Percentiles rank a stretch among this genome's conserved stretches.
Evolutionary conservation across 2,113 vertebrate species (phyloP).

Genomic region (Tonatia bakeri): DNA sequence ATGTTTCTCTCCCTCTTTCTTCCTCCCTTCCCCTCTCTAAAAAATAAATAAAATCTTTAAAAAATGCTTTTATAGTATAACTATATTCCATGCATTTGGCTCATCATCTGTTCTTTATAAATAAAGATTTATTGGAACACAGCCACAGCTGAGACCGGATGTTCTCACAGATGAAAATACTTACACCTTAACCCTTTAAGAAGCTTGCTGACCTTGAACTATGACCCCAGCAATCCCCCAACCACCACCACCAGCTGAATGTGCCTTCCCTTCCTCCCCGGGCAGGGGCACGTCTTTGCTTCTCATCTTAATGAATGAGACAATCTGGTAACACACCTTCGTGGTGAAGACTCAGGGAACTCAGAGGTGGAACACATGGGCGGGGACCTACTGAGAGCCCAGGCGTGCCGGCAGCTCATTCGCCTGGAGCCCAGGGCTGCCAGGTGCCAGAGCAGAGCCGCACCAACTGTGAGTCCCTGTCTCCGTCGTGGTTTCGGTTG

Average conservation of each 20-base stretch:
- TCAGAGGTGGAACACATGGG: neutral
- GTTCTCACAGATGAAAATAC: neutral
- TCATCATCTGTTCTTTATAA: neutral
- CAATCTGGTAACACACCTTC: neutral
- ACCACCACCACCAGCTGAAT: neutral
- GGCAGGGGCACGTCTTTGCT: neutral
- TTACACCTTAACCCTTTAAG: neutral
- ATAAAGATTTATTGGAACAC: neutral
- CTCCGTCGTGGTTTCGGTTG: neutral
- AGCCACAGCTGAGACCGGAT: neutral
- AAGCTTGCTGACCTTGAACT: neutral
- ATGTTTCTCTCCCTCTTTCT: no score
- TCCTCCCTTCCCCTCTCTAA: no score
- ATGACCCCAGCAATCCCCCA: no score
- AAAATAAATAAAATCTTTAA: no score
- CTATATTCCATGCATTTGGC: neutral
- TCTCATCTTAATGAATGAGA: neutral
- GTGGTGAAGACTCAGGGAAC: neutral
- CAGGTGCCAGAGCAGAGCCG: fast-evolving
- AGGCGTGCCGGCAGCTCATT: no score
- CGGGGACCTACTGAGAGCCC: no score
- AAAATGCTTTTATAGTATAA: neutral
- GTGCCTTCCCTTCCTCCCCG: neutral
- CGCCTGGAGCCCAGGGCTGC: neutral
- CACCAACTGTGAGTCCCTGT: neutral